Evolutionary conservation across 2,797 vertebrate genomes (phyloP), one percentile per base, ranked within the genome.

Genomic region (Sebastes diploproa): DNA sequence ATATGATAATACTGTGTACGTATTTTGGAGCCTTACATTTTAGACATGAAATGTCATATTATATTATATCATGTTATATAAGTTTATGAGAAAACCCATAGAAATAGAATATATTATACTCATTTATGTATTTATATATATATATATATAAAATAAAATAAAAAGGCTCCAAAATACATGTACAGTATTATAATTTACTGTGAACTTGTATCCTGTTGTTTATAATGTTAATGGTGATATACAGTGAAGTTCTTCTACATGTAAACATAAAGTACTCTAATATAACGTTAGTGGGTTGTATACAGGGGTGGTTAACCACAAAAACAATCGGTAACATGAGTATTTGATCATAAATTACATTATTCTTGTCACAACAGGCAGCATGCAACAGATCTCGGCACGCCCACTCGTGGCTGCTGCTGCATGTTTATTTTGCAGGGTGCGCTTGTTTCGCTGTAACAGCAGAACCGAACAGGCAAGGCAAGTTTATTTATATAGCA

Each of bases 361-460:
- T 56, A 16, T 63, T 85, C 22, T 69, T 77, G 75, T 77, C 52
- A 73, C n/a, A 69, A 76, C 70, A 75, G 50, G 64, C 80, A 87
- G 76, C 84, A 66, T 81, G 79, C 73, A 81, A 69, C 82, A 84
- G 2, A 77, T 50, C 67, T 83, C 4, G 90, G 18, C 87, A 93
- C 92, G 86, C 93, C 92, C 87, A 92, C 93, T 86, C 86, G 36
- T 10, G 54, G 63, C 67, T 87, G 77, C 82, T 79, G 84, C 81
- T 78, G 83, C 82, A 2, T 81, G 81, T 88, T 88, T 83, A 75
- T 87, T 72, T 82, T 22, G 58, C 68, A 52, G 66, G 4, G 3
- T 9, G 67, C 66, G 79, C 79, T 86, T 64, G 84, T 83, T 92
- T 88, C 56, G 3, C 0, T 0, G 0, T 18, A 50, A 14, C 23